Evolutionary conservation across 2,797 vertebrate species (phyloP).

Genomic region (Rachycentron canadum): DNA sequence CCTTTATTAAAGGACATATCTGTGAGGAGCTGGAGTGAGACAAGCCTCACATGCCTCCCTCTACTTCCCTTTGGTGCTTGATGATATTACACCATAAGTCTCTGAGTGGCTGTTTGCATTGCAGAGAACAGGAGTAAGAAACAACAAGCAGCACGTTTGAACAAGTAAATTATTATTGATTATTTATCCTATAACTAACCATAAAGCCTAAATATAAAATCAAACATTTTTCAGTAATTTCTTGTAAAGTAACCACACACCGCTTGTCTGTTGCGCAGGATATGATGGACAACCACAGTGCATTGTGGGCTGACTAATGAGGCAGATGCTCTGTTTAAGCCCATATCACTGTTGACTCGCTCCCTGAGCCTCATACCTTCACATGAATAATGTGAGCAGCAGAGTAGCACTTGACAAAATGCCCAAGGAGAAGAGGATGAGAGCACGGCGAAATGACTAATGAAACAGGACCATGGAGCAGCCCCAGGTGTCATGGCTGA

Average conservation of each 20-base stretch:
- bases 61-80: not conserved
- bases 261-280: not conserved
- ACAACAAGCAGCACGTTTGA: not conserved
- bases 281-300: constrained; percentile 7
- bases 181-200: not conserved
- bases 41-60: not conserved
- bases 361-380: not conserved
- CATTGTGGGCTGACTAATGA: constrained; percentile 9
- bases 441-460: not conserved
- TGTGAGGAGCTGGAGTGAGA: not conserved
- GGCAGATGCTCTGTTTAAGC: not conserved
- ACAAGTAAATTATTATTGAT: not conserved
- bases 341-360: not conserved
- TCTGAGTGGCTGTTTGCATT: not conserved
- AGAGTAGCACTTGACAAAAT: constrained; percentile 1
- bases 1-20: not conserved
- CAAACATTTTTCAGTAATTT: not conserved
- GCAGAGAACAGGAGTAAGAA: not conserved
- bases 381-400: constrained; percentile 9
- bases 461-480: not conserved
- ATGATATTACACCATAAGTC: not conserved
- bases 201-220: constrained; percentile 1
- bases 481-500: not conserved
- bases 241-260: not conserved
- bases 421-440: not conserved